phyloP scores from a whole-genome alignment of 2,797 vertebrate genomes.

The Glyptemys insculpta region DNA sequence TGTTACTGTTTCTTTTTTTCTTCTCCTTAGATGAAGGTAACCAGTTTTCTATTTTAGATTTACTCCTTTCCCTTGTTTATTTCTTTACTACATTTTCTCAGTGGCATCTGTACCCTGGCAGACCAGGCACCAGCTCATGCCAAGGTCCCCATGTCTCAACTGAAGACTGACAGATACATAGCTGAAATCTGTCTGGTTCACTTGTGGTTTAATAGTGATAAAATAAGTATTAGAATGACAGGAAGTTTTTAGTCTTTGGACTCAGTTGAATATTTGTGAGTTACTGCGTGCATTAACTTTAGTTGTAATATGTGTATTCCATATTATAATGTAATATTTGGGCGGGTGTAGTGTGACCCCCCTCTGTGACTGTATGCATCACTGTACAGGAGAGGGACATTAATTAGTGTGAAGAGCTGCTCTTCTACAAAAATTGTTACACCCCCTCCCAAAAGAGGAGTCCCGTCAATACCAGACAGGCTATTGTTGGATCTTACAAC shows the following conservation, averaged over 20 bases:
- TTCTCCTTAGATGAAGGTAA: not conserved
- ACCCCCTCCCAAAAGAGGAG: not conserved
- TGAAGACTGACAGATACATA: not conserved
- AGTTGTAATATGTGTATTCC: not conserved
- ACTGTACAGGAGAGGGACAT: not conserved
- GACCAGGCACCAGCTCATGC: not conserved
- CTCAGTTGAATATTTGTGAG: not conserved
- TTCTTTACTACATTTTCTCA: fast-evolving
- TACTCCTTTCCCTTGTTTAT: not conserved
- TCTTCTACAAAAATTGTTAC: not conserved
- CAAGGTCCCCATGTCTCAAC: not conserved
- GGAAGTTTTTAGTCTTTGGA: not conserved
- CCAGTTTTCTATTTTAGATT: not conserved
- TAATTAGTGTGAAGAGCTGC: not conserved
- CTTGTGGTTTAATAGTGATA: not conserved
- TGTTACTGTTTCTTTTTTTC: not conserved
- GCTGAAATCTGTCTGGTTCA: not conserved
- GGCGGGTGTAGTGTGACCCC: not conserved
- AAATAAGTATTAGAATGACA: not conserved
- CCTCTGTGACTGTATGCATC: not conserved
- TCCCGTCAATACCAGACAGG: not conserved
- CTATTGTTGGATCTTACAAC: not conserved
- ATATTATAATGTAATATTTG: not conserved
- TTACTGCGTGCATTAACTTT: not conserved
- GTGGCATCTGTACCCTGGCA: not conserved